These are phyloP conservation scores for Phorcus lineatus DNA, from an alignment of 2,888 invertebrate genomes.

Conservation along the genomic window DNA sequence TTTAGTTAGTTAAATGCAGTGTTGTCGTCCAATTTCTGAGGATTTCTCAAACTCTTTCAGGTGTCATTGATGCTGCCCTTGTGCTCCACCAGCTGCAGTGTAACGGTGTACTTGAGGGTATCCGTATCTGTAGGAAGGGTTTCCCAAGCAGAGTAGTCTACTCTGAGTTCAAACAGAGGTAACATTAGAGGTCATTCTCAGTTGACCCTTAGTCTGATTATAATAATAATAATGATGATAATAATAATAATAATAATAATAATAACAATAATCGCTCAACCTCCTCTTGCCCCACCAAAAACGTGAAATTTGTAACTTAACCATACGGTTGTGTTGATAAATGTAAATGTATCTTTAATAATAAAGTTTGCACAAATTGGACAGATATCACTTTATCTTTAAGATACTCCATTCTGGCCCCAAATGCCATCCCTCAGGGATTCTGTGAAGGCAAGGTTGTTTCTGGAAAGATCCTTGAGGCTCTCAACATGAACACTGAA, in stretches of 20 bases:
- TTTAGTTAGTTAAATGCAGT: no score
- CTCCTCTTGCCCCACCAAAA: no score
- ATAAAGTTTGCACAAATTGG: no score
- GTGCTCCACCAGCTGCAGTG: conserved; percentile 99
- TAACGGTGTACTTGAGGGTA: conserved; percentile 99
- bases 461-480: conserved; percentile 79
- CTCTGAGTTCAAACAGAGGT: conserved; percentile 99
- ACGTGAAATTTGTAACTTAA: no score
- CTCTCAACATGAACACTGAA: conserved; percentile 89
- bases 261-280: neutral
- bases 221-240: neutral
- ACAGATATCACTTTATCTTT: neutral
- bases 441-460: conserved; percentile 81
- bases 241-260: no score
- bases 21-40: neutral
- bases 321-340: no score
- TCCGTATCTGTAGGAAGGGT: conserved; percentile 99
- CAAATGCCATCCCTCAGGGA: conserved; percentile 82
- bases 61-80: conserved; percentile 97
- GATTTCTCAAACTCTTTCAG: conserved; percentile 75
- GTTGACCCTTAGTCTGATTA: neutral
- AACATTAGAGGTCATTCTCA: conserved; percentile 76
- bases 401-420: conserved; percentile 97
- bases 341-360: neutral
- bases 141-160: conserved; percentile 99